Evolutionary conservation across 2,113 vertebrate genomes (phyloP).

Genomic region (Oreamnos americanus): DNA sequence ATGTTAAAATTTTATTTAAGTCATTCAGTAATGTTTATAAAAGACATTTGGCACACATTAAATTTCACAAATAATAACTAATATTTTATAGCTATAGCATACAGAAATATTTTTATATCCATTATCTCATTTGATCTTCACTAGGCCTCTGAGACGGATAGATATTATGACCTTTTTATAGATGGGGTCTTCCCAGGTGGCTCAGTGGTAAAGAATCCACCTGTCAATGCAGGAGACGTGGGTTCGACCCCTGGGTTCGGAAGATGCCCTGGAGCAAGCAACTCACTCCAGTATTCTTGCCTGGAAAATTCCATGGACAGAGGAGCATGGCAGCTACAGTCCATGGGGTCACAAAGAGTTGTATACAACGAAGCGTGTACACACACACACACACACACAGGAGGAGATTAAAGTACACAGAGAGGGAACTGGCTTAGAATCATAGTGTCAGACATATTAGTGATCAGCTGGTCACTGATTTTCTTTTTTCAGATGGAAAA

Average conservation of each 20-base stretch:
- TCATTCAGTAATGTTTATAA: background rate
- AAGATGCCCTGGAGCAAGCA: background rate
- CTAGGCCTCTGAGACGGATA: background rate
- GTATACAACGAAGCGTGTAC: rapidly evolving
- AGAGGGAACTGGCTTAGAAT: background rate
- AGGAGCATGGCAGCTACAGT: background rate
- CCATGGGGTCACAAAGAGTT: background rate
- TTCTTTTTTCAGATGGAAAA: background rate
- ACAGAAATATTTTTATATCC: background rate
- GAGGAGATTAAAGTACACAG: background rate
- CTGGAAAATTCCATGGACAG: background rate
- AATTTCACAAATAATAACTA: background rate
- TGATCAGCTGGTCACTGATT: background rate
- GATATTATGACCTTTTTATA: background rate
- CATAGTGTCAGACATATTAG: background rate
- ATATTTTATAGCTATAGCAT: background rate
- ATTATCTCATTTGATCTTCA: background rate
- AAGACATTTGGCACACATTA: background rate
- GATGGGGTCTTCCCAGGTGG: background rate
- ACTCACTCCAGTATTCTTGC: background rate
- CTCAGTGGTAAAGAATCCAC: background rate
- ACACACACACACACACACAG: background rate
- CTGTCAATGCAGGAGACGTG: background rate
- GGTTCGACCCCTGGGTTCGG: background rate
- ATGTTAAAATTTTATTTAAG: background rate